These are phyloP conservation scores for Brachionus plicatilis DNA, from an alignment of 1,140 invertebrate species.

Conservation along the genomic window DNA sequence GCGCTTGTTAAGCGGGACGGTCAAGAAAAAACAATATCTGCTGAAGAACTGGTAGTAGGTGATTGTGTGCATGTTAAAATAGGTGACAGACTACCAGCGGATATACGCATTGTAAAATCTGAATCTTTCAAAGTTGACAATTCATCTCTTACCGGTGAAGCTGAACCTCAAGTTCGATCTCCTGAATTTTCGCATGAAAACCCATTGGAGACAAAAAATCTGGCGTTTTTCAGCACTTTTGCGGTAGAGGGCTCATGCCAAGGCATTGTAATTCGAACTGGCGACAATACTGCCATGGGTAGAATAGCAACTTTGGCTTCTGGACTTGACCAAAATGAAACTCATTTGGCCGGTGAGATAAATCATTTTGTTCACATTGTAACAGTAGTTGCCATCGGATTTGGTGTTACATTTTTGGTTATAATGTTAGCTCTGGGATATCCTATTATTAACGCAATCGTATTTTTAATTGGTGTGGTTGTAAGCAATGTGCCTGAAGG, in stretches of 20 bases:
- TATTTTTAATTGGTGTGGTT: slow-evolving; percentile 90
- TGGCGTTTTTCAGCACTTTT: slow-evolving; percentile 94
- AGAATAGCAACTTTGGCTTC: slow-evolving; percentile 66
- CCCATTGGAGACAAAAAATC: slow-evolving; percentile 89
- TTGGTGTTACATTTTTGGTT: slow-evolving; percentile 92
- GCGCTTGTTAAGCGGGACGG: slow-evolving; percentile 89
- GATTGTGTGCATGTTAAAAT: slow-evolving; percentile 18
- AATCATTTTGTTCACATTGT: slow-evolving; percentile 98
- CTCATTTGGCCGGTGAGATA: slow-evolving; percentile 95
- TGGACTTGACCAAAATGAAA: slow-evolving; percentile 88
- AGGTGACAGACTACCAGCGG: slow-evolving; percentile 55
- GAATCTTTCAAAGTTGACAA: slow-evolving; percentile 61
- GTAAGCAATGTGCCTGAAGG: slow-evolving; percentile 90
- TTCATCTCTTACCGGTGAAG: slow-evolving; percentile 81
- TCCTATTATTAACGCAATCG: slow-evolving; percentile 82
- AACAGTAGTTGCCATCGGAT: slow-evolving; percentile 92
- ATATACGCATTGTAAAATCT: slow-evolving; percentile 68
- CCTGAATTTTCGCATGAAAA: slow-evolving; percentile 88
- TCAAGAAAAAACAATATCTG: slow-evolving; percentile 71
- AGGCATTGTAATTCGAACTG: slow-evolving; percentile 56
- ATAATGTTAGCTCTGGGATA: slow-evolving; percentile 61
- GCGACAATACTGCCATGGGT: slow-evolving; percentile 59
- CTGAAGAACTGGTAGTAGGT: slow-evolving; percentile 51
- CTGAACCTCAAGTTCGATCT: slow-evolving; percentile 83
- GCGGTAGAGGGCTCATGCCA: slow-evolving; percentile 73